Evolutionary conservation across 1,140 invertebrate genomes (phyloP).

Genomic region (Drosophila guanche): DNA sequence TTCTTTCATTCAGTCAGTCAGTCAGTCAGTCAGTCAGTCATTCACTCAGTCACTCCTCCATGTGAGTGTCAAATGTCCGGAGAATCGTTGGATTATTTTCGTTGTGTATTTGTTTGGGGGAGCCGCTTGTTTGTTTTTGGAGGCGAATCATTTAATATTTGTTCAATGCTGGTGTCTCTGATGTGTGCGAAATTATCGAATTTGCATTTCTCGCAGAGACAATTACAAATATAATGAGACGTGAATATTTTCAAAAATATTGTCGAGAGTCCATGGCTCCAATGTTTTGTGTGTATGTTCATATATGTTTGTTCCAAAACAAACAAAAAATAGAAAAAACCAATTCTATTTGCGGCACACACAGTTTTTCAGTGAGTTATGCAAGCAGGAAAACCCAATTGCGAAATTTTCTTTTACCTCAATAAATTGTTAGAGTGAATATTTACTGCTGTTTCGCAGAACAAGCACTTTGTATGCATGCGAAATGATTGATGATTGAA

Average conservation of each 20-base stretch:
- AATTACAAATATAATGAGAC: slow-evolving; percentile 53
- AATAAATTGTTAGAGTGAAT: slow-evolving; percentile 8
- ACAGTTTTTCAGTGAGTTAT: slow-evolving; percentile 36
- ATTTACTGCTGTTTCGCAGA: slow-evolving; percentile 31
- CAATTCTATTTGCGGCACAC: slow-evolving; percentile 51
- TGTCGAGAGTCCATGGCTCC: slow-evolving; percentile 15
- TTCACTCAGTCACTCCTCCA: neutral
- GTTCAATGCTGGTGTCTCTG: slow-evolving; percentile 1
- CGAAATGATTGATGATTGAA: too few species aligned
- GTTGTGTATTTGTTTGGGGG: slow-evolving; percentile 35
- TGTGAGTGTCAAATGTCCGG: neutral
- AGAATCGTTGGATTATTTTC: slow-evolving; percentile 30
- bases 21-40: slow-evolving; percentile 17
- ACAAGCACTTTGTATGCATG: neutral
- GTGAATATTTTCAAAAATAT: slow-evolving; percentile 55
- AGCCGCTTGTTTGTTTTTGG: slow-evolving; percentile 38
- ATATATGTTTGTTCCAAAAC: neutral
- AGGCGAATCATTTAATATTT: slow-evolving; percentile 32
- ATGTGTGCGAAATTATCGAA: slow-evolving; percentile 47
- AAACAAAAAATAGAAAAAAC: slow-evolving; percentile 11
- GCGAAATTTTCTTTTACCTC: too few species aligned
- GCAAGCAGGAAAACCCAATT: slow-evolving; percentile 16
- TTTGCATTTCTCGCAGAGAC: slow-evolving; percentile 49
- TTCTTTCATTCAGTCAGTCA: slow-evolving; percentile 21
- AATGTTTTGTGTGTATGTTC: slow-evolving; percentile 6